Conservation (phyloP, 1,140 invertebrate species). For the Heliothis virescens region DNA sequence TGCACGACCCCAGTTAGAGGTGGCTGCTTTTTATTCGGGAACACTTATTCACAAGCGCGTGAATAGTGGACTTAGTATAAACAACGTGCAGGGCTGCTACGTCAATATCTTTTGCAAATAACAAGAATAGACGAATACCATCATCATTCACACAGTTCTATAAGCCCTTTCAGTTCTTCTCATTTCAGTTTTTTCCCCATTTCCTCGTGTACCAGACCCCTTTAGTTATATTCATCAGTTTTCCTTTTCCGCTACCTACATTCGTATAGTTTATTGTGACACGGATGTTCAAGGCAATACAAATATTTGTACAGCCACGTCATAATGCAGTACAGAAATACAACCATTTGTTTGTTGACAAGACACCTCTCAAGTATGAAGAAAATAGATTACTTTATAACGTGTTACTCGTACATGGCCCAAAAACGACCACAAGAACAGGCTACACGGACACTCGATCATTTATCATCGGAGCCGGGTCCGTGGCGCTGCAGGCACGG, state of each 20-base stretch:
- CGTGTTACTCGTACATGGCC: slow-evolving; percentile 2
- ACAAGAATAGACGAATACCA: no score
- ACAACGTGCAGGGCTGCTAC: slow-evolving; percentile 1
- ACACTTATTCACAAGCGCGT: slow-evolving; percentile 24
- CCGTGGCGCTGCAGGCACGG: background rate
- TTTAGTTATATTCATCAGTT: no score
- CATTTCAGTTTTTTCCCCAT: no score
- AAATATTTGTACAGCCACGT: background rate
- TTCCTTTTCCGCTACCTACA: no score
- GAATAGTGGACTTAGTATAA: slow-evolving; percentile 37
- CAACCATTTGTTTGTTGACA: background rate
- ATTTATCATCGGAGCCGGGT: slow-evolving; percentile 29
- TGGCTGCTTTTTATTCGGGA: slow-evolving; percentile 24
- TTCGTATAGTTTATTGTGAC: no score
- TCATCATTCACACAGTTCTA: no score
- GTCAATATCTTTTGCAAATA: background rate
- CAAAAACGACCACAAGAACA: slow-evolving; percentile 9
- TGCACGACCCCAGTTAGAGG: slow-evolving; percentile 32
- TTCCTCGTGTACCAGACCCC: no score
- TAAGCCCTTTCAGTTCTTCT: no score
- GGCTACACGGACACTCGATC: background rate
- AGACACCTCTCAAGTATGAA: background rate
- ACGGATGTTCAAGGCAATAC: no score
- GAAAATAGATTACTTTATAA: background rate
- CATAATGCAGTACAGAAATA: background rate